Conservation (phyloP, 2,888 invertebrate genomes). For the Netelia virgata region DNA sequence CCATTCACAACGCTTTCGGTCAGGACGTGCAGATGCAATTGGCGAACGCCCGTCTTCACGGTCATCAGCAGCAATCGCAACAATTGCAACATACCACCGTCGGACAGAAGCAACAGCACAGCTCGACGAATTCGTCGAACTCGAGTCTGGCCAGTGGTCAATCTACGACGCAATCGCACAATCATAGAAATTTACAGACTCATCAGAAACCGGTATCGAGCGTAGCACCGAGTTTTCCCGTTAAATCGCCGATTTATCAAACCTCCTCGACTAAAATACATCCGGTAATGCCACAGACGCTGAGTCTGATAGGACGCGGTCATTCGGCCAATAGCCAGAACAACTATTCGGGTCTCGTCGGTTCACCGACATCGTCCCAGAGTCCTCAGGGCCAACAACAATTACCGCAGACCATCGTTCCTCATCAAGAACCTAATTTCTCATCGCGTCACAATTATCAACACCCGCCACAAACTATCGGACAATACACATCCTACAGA, state of each 20-base stretch:
- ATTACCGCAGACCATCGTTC: constrained; percentile 54
- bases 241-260: constrained; percentile 90
- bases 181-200: constrained; percentile 81
- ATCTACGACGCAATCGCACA: constrained; percentile 76
- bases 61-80: constrained; percentile 86
- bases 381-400: constrained; percentile 66
- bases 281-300: constrained; percentile 92
- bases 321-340: constrained; percentile 72
- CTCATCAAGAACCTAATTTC: constrained; percentile 77
- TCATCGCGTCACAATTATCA: constrained; percentile 70
- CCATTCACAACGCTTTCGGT: constrained; percentile 66
- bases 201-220: constrained; percentile 94
- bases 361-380: constrained; percentile 61
- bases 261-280: constrained; percentile 93
- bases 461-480: constrained; percentile 57
- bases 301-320: constrained; percentile 84
- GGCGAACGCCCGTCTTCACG: constrained; percentile 86
- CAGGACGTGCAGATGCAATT: constrained; percentile 84
- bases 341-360: constrained; percentile 71
- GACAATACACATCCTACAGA: constrained; percentile 67
- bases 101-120: constrained; percentile 84
- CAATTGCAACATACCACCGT: constrained; percentile 85
- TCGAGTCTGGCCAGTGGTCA: constrained; percentile 82
- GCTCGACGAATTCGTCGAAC: constrained; percentile 84
- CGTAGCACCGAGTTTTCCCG: constrained; percentile 91